Evolutionary conservation across 64 coral and sea anemone species (phyloP).

Genomic region (Trachythela sp.): DNA sequence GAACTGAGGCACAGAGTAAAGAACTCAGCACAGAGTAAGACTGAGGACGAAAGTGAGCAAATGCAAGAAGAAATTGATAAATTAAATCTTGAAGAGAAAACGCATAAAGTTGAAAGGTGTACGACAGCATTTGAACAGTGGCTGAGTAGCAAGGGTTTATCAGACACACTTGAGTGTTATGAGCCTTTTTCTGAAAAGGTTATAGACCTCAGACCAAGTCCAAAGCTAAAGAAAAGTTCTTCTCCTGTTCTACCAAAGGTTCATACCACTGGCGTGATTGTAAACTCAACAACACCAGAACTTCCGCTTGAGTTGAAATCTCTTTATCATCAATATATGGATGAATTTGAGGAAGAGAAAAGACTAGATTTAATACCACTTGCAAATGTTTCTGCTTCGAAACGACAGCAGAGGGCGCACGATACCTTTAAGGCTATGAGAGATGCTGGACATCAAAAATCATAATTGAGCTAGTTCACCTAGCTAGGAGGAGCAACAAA

Average conservation of each 20-base stretch:
- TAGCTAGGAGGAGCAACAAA: too few species aligned
- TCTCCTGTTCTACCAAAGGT: background rate
- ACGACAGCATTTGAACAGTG: background rate
- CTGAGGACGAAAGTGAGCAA: background rate
- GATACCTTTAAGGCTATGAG: constrained; percentile 35
- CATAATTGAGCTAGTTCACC: background rate
- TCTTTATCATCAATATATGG: constrained; percentile 8
- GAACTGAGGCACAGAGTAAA: constrained; percentile 40
- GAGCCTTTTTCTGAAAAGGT: background rate
- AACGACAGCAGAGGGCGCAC: constrained; percentile 58
- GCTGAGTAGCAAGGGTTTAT: background rate
- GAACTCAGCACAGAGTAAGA: too few species aligned
- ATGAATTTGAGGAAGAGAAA: constrained; percentile 56
- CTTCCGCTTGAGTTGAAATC: background rate
- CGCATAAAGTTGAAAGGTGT: background rate
- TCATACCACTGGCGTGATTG: background rate
- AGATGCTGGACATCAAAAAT: background rate
- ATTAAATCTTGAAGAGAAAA: background rate
- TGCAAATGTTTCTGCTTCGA: constrained; percentile 71
- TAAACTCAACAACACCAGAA: background rate
- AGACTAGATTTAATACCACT: constrained; percentile 85
- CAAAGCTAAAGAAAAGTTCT: background rate
- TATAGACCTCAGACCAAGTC: background rate
- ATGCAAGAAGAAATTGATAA: background rate
- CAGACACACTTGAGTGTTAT: constrained; percentile 12